Evolutionary conservation across 2,113 vertebrate genomes (phyloP).

Genomic region (Zeus faber): DNA sequence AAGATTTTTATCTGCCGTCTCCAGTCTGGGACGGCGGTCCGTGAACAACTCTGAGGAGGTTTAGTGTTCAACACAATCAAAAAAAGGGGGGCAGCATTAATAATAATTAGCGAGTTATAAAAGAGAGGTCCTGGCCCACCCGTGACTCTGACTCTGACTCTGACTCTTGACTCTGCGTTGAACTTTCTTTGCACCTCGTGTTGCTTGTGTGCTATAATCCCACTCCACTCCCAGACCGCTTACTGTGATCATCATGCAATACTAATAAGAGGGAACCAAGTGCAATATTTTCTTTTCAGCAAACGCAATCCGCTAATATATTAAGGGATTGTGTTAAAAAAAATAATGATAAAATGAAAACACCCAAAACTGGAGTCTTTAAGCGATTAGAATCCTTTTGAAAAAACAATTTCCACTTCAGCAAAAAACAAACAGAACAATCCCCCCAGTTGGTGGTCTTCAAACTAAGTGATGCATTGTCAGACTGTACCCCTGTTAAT

Average conservation of each 20-base stretch:
- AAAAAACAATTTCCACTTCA: conserved; percentile 8
- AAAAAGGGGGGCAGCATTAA: conserved; percentile 53
- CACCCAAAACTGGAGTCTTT: background rate
- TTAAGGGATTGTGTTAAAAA: background rate
- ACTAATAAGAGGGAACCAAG: background rate
- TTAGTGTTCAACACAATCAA: conserved; percentile 66
- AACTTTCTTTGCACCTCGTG: conserved; percentile 58
- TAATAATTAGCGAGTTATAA: conserved; percentile 61
- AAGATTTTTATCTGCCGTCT: conserved; percentile 55
- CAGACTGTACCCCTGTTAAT: background rate
- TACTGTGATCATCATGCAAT: background rate
- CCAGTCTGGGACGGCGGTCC: no score
- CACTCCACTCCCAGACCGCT: no score
- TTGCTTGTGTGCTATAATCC: conserved; percentile 23
- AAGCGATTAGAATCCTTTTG: background rate
- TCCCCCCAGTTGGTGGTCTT: conserved; percentile 14
- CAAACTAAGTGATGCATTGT: no score
- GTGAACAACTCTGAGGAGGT: conserved; percentile 46
- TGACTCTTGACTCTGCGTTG: conserved; percentile 46
- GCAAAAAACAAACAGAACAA: background rate
- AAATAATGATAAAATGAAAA: conserved; percentile 2
- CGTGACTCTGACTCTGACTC: conserved; percentile 47
- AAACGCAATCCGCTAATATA: background rate
- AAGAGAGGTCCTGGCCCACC: conserved; percentile 43
- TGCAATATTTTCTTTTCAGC: background rate